phyloP scores from a whole-genome alignment of 2,797 vertebrate species.

The Octomys mimax region DNA sequence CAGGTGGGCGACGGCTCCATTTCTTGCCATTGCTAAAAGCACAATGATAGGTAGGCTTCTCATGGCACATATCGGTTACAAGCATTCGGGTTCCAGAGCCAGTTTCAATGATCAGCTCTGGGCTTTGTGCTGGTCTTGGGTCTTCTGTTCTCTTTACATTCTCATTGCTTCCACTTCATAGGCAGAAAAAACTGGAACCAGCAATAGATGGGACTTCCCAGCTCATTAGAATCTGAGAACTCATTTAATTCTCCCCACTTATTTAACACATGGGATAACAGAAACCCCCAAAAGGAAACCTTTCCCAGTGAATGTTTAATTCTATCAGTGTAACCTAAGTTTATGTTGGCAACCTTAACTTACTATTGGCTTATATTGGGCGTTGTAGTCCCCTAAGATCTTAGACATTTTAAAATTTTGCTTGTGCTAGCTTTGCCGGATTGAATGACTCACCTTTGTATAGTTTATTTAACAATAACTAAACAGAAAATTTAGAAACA shows the following conservation, averaged over 20 bases:
- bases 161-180: not conserved
- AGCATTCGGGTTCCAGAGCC: slow-evolving; percentile 38
- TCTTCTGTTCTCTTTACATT: not conserved
- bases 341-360: not conserved
- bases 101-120: not conserved
- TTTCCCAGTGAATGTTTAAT: not conserved
- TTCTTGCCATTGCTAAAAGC: not conserved
- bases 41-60: not conserved
- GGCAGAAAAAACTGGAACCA: not conserved
- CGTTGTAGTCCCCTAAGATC: not conserved
- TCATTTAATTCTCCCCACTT: not conserved
- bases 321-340: not conserved
- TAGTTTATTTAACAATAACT: not conserved
- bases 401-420: not conserved
- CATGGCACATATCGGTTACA: not conserved
- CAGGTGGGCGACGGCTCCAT: not conserved
- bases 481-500: not conserved
- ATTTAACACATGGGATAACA: not conserved
- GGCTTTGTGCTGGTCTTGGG: not conserved
- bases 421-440: not conserved
- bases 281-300: not conserved
- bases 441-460: not conserved
- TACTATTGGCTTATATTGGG: not conserved
- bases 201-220: not conserved
- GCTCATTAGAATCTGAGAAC: not conserved